Evolutionary conservation across 2,888 invertebrate species (phyloP).

Genomic region (Alcis repandata): DNA sequence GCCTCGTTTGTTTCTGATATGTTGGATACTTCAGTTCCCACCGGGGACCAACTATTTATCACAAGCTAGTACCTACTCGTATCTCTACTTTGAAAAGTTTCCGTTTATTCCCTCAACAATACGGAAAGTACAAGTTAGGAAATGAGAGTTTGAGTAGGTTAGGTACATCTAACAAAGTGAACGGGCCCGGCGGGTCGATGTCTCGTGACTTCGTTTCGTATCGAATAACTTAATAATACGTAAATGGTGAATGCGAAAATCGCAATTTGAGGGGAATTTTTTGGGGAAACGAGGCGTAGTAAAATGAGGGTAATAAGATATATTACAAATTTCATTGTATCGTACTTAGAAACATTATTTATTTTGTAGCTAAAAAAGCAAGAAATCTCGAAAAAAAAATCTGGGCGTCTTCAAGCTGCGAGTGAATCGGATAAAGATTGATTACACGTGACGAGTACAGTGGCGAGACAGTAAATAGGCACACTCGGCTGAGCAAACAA

Average conservation of each 20-base stretch:
- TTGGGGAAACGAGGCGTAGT: conserved; percentile 12
- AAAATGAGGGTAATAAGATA: conserved; percentile 13
- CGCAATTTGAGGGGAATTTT: conserved; percentile 31
- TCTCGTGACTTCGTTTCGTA: conserved; percentile 34
- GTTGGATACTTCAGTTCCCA: conserved; percentile 6
- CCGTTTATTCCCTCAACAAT: conserved; percentile 27
- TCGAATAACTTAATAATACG: conserved; percentile 37
- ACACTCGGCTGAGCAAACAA: too few species aligned
- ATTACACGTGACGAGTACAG: too few species aligned
- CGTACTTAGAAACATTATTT: background rate
- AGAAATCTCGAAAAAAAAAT: too few species aligned
- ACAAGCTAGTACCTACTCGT: background rate
- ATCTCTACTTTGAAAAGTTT: conserved; percentile 9
- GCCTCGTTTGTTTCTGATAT: background rate
- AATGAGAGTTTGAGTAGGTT: conserved; percentile 39
- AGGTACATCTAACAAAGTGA: conserved; percentile 17
- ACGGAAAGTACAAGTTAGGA: conserved; percentile 27
- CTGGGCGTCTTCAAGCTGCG: too few species aligned
- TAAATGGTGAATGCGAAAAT: conserved; percentile 37
- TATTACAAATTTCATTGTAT: conserved; percentile 16
- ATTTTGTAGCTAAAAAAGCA: background rate
- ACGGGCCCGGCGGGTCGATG: conserved; percentile 25
- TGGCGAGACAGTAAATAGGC: too few species aligned
- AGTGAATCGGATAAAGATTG: too few species aligned
- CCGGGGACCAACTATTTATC: conserved; percentile 16